Evolutionary conservation across 2,113 vertebrate genomes (phyloP).

Genomic region (Dunckerocampus dactyliophorus): DNA sequence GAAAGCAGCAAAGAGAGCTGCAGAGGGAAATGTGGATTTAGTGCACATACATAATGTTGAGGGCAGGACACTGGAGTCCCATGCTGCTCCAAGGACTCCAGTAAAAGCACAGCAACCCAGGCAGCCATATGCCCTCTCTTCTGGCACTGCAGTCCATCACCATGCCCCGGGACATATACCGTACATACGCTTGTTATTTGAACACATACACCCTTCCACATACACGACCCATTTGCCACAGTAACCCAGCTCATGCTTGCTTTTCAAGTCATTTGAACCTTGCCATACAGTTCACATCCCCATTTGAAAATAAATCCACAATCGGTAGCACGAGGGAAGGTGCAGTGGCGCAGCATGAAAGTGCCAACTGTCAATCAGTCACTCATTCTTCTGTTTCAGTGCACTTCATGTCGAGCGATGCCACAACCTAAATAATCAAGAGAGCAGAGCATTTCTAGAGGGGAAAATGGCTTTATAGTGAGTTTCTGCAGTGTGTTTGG

Average conservation of each 20-base stretch:
- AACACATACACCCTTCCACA: neutral
- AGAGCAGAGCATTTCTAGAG: neutral
- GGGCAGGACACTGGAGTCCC: conserved; percentile 25
- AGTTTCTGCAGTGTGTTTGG: neutral
- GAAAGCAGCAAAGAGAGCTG: neutral
- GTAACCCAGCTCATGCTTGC: conserved; percentile 20
- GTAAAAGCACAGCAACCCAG: conserved; percentile 34
- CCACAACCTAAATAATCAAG: conserved; percentile 20
- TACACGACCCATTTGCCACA: conserved; percentile 19
- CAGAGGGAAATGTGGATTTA: conserved; percentile 28
- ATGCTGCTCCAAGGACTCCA: conserved; percentile 30
- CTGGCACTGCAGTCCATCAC: conserved; percentile 39
- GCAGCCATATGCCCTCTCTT: conserved; percentile 53
- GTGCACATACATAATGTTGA: conserved; percentile 4
- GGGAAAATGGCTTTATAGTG: neutral
- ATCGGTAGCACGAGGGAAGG: neutral
- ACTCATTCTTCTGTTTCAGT: conserved; percentile 2
- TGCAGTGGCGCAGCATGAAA: conserved; percentile 40
- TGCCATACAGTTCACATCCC: neutral
- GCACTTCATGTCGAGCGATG: conserved; percentile 6
- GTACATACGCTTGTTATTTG: conserved; percentile 12
- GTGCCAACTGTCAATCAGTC: conserved; percentile 33
- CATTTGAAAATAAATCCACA: conserved; percentile 16
- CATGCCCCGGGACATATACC: conserved; percentile 32
- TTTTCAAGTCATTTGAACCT: conserved; percentile 12